These are phyloP conservation scores for Chromoteleia sp. DNA, from an alignment of 2,888 invertebrate genomes.

Conservation along the genomic window DNA sequence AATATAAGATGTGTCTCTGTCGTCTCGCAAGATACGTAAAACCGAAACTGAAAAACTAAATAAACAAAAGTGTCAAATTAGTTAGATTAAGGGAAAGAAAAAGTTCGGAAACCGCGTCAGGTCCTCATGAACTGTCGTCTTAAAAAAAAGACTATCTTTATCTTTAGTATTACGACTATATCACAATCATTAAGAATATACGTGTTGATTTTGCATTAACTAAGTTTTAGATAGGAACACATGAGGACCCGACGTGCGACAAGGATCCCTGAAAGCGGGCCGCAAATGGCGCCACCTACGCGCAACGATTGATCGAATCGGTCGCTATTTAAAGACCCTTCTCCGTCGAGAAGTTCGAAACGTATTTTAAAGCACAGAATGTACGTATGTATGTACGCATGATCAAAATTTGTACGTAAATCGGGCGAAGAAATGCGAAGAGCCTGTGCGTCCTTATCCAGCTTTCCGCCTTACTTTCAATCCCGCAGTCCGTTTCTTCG, in stretches of 20 bases:
- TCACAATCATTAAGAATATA: slow-evolving; percentile 79
- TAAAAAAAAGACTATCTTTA: slow-evolving; percentile 69
- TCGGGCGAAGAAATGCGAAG: slow-evolving; percentile 48
- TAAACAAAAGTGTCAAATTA: background rate
- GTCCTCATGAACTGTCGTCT: slow-evolving; percentile 64
- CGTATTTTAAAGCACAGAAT: slow-evolving; percentile 46
- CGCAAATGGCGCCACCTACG: background rate
- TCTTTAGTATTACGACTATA: slow-evolving; percentile 77
- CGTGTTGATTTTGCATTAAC: slow-evolving; percentile 72
- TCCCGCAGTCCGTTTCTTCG: slow-evolving; percentile 9
- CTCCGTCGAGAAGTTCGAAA: slow-evolving; percentile 16
- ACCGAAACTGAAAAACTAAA: background rate
- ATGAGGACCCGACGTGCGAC: slow-evolving; percentile 61
- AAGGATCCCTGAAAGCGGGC: slow-evolving; percentile 3
- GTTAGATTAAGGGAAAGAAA: background rate
- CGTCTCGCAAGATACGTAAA: slow-evolving; percentile 51
- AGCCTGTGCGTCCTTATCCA: slow-evolving; percentile 33
- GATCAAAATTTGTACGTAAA: slow-evolving; percentile 41
- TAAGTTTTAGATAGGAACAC: slow-evolving; percentile 68
- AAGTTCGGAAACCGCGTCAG: slow-evolving; percentile 42
- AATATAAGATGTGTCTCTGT: slow-evolving; percentile 58
- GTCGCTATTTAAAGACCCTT: slow-evolving; percentile 13
- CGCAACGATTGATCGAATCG: slow-evolving; percentile 19
- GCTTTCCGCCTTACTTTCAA: slow-evolving; percentile 30
- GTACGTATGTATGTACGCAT: slow-evolving; percentile 42